Conservation (phyloP, 1,140 invertebrate species). For the Phortica variegata region DNA sequence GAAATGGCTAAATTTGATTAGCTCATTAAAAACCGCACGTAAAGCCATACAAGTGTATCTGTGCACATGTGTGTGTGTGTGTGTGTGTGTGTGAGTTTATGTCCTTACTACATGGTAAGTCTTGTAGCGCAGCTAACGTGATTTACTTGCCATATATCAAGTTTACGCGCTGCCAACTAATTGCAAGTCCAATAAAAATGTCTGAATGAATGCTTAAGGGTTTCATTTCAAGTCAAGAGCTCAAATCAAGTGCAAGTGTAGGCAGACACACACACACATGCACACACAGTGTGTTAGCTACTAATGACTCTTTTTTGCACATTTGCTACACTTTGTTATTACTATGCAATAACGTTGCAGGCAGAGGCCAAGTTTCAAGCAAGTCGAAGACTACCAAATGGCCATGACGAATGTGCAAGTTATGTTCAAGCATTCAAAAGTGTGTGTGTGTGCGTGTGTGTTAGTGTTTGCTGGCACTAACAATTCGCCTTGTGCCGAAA, state of each 20-base stretch:
- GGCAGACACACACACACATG: no score
- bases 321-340: slow-evolving; percentile 22
- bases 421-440: no score
- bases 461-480: background rate
- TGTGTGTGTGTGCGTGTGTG: background rate
- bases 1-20: slow-evolving; percentile 29
- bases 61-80: no score
- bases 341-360: background rate
- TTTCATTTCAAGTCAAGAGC: slow-evolving; percentile 34
- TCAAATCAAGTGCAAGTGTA: slow-evolving; percentile 43
- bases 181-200: slow-evolving; percentile 55
- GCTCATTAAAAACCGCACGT: slow-evolving; percentile 37
- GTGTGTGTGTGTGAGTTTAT: no score
- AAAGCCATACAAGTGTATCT: no score
- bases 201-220: slow-evolving; percentile 38
- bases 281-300: slow-evolving; percentile 6
- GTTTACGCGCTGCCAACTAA: slow-evolving; percentile 46
- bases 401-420: slow-evolving; percentile 53
- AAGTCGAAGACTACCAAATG: slow-evolving; percentile 39
- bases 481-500: no score
- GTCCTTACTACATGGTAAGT: no score
- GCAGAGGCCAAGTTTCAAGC: slow-evolving; percentile 2
- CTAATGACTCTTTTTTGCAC: slow-evolving; percentile 51
- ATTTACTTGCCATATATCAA: slow-evolving; percentile 37
- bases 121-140: no score